Evolutionary conservation across 2,888 invertebrate genomes (phyloP).

Genomic region (Nomada lathburiana): DNA sequence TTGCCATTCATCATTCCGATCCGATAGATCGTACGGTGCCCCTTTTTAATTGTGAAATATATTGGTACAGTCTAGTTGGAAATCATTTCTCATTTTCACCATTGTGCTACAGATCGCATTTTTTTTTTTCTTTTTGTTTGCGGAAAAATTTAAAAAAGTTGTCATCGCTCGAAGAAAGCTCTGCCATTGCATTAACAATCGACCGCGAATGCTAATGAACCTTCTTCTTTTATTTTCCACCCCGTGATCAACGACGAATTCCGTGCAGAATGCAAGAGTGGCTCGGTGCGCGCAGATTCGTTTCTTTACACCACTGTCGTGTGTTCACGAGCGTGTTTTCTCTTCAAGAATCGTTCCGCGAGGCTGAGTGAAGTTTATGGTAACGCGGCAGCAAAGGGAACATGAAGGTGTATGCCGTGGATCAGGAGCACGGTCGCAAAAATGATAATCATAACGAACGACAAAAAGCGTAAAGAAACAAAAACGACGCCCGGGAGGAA

Average conservation of each 20-base stretch:
- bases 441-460: conserved; percentile 73
- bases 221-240: conserved; percentile 10
- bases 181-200: conserved; percentile 12
- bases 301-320: conserved; percentile 77
- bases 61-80: conserved; percentile 1
- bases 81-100: background rate
- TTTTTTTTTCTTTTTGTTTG: no score
- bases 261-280: conserved; percentile 69
- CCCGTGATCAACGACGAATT: conserved; percentile 42
- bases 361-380: conserved; percentile 31
- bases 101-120: background rate
- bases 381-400: conserved; percentile 53
- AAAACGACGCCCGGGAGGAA: conserved; percentile 71
- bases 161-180: conserved; percentile 1
- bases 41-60: background rate
- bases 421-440: conserved; percentile 64
- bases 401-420: conserved; percentile 38
- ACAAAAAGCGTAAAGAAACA: conserved; percentile 76
- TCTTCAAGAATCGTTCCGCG: conserved; percentile 35
- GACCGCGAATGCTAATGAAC: conserved; percentile 16
- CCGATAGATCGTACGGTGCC: no score
- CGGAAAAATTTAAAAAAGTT: background rate
- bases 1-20: no score
- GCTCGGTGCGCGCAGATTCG: conserved; percentile 83
- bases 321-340: conserved; percentile 57